phyloP scores from a whole-genome alignment of 2,113 vertebrate species.

The Xenopus laevis region DNA sequence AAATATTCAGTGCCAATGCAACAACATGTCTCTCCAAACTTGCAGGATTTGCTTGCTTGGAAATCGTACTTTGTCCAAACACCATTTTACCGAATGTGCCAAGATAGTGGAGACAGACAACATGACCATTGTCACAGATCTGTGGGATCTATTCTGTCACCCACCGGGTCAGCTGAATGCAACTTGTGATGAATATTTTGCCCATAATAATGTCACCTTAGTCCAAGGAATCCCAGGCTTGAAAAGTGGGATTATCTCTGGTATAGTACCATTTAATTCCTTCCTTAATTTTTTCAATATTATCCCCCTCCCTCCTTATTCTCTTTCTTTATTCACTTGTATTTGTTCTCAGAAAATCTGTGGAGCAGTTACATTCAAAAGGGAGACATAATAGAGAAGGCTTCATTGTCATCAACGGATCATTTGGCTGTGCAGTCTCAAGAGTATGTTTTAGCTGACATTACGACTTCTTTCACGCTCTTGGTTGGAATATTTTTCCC shows the following conservation, averaged over 20 bases:
- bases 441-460: constrained; percentile 81
- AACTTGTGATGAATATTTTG: constrained; percentile 79
- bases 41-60: constrained; percentile 82
- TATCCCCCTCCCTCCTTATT: neutral
- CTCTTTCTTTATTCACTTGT: neutral
- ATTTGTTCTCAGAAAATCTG: constrained; percentile 70
- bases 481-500: constrained; percentile 90
- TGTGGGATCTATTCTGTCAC: constrained; percentile 72
- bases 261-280: neutral
- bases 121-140: constrained; percentile 56
- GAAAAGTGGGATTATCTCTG: constrained; percentile 63
- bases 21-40: neutral
- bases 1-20: no score
- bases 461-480: constrained; percentile 86
- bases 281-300: neutral
- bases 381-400: constrained; percentile 79
- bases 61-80: constrained; percentile 75
- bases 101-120: constrained; percentile 63
- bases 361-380: constrained; percentile 81
- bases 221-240: constrained; percentile 79
- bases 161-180: constrained; percentile 59
- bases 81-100: constrained; percentile 61
- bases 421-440: constrained; percentile 58
- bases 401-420: constrained; percentile 58
- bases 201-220: constrained; percentile 68